Conservation (phyloP, 2,888 invertebrate genomes). For the Anagyrus pseudococci region DNA sequence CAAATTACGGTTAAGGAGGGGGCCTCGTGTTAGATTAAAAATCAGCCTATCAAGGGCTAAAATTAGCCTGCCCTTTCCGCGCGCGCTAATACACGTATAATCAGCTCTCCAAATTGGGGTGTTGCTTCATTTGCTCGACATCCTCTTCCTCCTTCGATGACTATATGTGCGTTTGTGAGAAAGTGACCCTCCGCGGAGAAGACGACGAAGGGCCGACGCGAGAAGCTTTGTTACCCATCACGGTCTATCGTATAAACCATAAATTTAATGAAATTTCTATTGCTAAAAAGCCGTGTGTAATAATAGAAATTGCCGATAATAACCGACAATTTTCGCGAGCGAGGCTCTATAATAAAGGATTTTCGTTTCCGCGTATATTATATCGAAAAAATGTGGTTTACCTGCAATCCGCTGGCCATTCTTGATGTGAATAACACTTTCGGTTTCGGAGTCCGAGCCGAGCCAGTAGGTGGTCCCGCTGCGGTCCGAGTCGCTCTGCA, state of each 20-base stretch:
- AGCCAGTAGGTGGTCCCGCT: conserved; percentile 66
- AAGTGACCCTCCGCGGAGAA: neutral
- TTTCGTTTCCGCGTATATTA: no score
- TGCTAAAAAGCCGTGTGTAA: neutral
- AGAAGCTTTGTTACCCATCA: neutral
- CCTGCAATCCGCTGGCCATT: conserved; percentile 52
- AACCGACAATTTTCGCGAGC: no score
- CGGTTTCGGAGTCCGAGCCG: conserved; percentile 78
- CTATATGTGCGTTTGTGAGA: no score
- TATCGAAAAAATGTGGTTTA: conserved; percentile 32
- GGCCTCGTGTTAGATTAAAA: conserved; percentile 5
- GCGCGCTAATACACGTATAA: conserved; percentile 15
- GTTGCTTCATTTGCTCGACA: conserved; percentile 19
- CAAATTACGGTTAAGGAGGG: conserved; percentile 1
- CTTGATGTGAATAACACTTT: conserved; percentile 73
- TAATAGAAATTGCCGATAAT: neutral
- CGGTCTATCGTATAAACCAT: no score
- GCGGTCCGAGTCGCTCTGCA: conserved; percentile 75
- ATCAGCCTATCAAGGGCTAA: conserved; percentile 8
- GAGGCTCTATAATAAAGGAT: no score
- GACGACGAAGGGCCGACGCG: neutral
- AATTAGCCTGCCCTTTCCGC: neutral
- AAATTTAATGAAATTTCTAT: neutral
- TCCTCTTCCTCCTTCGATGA: neutral
- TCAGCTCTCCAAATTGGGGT: conserved; percentile 17